phyloP scores from a whole-genome alignment of 2,113 vertebrate species.

The Sakesphorus luctuosus region DNA sequence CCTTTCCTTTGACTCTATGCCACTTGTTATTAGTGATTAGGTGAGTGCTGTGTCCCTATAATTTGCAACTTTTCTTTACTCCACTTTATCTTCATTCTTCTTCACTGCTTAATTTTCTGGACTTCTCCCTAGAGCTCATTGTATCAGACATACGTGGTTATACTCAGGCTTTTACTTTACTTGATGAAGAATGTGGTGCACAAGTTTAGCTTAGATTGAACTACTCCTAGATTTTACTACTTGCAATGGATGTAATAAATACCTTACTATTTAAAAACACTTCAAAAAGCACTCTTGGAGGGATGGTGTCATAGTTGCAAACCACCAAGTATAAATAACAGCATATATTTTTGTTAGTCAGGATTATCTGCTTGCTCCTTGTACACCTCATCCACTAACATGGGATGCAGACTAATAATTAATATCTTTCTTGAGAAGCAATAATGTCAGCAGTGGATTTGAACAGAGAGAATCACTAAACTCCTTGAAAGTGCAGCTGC shows the following conservation, averaged over 20 bases:
- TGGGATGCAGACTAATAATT: background rate
- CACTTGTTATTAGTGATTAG: background rate
- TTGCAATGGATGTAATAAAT: background rate
- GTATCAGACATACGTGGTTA: background rate
- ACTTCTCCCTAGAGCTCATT: background rate
- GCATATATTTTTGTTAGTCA: background rate
- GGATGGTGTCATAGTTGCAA: background rate
- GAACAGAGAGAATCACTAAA: background rate
- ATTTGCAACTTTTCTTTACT: background rate
- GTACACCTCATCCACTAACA: background rate
- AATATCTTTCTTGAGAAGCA: background rate
- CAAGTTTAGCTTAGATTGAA: background rate
- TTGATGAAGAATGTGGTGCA: background rate
- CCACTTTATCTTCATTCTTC: background rate
- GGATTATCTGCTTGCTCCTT: background rate
- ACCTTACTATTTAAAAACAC: background rate
- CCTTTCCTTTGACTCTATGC: background rate
- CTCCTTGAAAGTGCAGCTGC: background rate
- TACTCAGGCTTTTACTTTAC: background rate
- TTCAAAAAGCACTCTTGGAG: background rate
- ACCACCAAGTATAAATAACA: background rate
- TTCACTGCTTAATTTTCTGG: background rate
- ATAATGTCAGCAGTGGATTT: background rate
- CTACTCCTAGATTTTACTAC: background rate
- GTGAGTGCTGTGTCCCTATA: background rate